Evolutionary conservation across 2,888 invertebrate genomes (phyloP), one percentile per base, ranked within the genome.

Genomic region (Chironomus riparius): DNA sequence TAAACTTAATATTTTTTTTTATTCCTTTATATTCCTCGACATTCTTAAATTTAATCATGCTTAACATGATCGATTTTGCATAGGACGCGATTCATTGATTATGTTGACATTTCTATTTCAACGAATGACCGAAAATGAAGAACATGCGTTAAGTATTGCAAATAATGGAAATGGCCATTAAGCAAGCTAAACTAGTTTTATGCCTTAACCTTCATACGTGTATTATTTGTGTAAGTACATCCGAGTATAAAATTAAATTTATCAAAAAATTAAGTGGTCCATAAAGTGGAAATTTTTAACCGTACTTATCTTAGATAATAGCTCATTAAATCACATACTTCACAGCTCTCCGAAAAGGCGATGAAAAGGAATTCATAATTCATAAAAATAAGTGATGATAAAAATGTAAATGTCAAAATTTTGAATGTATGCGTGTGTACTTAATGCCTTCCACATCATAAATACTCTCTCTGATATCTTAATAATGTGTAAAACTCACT

Each of bases 401-500:
- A 56, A 56, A 56, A 56, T 56, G 56, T 56, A 56, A 56, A 56
- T 56, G 56, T 56, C 56, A 56, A 18, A 56, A 56, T 5, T 50
- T 56, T 56, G 21, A 24, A 38, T 38, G 38, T 38, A 38, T 38
- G 38, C 38, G 38, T 38, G 38, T 38, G 10, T 38, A 38, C 38
- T 38, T 38, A 38, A 38, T 10, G 38, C 38, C 65, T 65, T 65
- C 65, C 65, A 65, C 65, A 65, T 65, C 65, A 65, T 65, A 65
- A 65, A 65, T 21, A 21, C 15, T 13, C 22, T 65, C 65, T 13
- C 38, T 68, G 38, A 68, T 68, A 68, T 68, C 68, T 68, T 68
- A 68, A 68, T 68, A 47, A 68, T 47, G 68, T 68, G 68, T 68
- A 68, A 68, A 68, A 68, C 68, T 68, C 68, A 65, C 65, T 65